These are phyloP conservation scores for Danio aesculapii DNA, from an alignment of 2,797 vertebrate species.

Conservation along the genomic window DNA sequence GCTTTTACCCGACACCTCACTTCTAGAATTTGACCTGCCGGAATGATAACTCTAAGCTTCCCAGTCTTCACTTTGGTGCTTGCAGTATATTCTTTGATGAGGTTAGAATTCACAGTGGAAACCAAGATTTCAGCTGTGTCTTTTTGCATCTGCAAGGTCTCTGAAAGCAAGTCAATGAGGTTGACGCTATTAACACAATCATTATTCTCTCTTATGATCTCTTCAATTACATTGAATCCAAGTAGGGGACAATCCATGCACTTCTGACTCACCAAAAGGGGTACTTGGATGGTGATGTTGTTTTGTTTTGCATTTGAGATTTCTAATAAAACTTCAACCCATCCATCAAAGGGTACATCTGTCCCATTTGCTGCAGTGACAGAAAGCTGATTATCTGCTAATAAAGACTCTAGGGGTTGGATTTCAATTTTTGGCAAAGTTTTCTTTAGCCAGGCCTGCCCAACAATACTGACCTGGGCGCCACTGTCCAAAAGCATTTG, in stretches of 20 bases:
- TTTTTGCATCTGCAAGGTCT: neutral
- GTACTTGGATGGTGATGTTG: neutral
- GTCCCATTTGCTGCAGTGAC: neutral
- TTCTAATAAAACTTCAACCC: neutral
- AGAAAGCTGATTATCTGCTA: neutral
- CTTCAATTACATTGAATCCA: constrained; percentile 6
- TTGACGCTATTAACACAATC: too few species aligned
- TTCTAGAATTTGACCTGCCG: neutral
- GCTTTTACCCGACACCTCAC: constrained; percentile 17
- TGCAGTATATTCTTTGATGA: neutral
- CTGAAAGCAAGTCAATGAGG: neutral
- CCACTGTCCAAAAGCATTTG: constrained; percentile 28
- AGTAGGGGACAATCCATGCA: neutral
- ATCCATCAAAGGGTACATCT: neutral
- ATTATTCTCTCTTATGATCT: neutral
- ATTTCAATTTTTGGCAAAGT: neutral
- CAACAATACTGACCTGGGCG: neutral
- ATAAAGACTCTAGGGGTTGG: neutral
- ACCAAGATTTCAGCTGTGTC: neutral
- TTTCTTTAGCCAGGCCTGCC: neutral
- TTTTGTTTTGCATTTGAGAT: constrained; percentile 23
- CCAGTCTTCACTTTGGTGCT: neutral
- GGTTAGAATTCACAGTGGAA: neutral
- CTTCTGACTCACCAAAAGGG: constrained; percentile 15
- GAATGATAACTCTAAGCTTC: neutral